Percentiles rank a stretch among this genome's conserved stretches.
Conservation (phyloP, 2,797 vertebrate genomes). For the Sebastes diaconus region DNA sequence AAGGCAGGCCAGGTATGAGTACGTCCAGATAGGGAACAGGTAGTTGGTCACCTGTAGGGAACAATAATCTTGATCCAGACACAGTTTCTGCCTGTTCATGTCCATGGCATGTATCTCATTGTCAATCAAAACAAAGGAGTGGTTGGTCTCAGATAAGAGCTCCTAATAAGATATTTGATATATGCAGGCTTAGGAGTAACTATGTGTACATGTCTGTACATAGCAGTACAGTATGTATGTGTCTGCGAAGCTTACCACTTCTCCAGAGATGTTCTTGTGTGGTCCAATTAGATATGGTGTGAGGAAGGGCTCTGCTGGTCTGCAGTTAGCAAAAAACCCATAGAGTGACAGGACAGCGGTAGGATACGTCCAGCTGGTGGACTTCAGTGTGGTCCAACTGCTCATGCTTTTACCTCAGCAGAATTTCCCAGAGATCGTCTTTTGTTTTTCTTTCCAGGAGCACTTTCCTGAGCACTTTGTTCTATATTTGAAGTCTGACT, state of each 20-base stretch:
- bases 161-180: background rate
- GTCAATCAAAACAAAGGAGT: background rate
- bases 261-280: constrained; percentile 81
- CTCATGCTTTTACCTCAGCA: constrained; percentile 39
- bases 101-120: background rate
- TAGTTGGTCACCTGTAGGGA: constrained; percentile 78
- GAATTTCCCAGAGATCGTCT: background rate
- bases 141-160: background rate
- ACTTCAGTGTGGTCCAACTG: constrained; percentile 44
- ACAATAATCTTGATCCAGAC: background rate
- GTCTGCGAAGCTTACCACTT: constrained; percentile 72
- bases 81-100: background rate
- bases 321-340: constrained; percentile 81
- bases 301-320: constrained; percentile 83
- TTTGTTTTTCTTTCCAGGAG: background rate
- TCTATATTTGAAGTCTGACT: background rate
- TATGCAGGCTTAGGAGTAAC: background rate
- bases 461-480: background rate
- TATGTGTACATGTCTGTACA: background rate
- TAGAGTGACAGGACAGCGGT: constrained; percentile 78
- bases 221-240: background rate
- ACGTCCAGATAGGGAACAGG: constrained; percentile 84
- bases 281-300: constrained; percentile 83
- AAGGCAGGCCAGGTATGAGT: constrained; percentile 81
- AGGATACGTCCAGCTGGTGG: constrained; percentile 73